Evolutionary conservation across 92 coral and sea anemone genomes (phyloP).

Genomic region (Paragorgia papillata): DNA sequence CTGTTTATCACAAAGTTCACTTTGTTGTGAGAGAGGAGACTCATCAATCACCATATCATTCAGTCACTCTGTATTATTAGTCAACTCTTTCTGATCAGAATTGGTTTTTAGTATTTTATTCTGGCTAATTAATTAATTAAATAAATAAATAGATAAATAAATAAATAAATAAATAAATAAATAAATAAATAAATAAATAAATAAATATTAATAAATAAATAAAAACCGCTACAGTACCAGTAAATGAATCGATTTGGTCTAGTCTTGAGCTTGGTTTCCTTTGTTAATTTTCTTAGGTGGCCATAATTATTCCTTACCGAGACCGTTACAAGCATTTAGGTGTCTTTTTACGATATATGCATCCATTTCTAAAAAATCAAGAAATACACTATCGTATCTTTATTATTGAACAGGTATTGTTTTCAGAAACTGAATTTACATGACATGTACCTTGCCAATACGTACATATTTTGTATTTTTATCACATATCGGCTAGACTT

Average conservation of each 20-base stretch:
- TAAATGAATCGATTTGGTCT: no score
- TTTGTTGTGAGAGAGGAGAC: no score
- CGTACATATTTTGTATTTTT: no score
- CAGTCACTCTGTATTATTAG: no score
- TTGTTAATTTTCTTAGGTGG: conserved; percentile 63
- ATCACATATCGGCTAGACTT: no score
- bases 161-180: neutral
- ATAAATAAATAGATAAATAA: no score
- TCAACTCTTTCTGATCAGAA: no score
- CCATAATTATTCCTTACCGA: conserved; percentile 78
- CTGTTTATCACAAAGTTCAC: no score
- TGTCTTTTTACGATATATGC: conserved; percentile 70
- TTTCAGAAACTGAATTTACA: neutral
- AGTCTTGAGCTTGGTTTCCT: neutral
- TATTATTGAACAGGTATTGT: conserved; percentile 74
- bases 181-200: no score
- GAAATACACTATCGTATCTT: conserved; percentile 77
- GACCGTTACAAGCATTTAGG: conserved; percentile 68
- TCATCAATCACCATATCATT: no score
- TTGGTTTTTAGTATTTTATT: no score
- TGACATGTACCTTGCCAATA: neutral
- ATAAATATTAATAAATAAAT: neutral
- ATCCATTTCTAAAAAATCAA: conserved; percentile 70
- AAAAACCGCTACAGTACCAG: neutral
- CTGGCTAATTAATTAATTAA: no score